Conservation (phyloP, 1,140 invertebrate species). For the Cardiocondyla obscurior region DNA sequence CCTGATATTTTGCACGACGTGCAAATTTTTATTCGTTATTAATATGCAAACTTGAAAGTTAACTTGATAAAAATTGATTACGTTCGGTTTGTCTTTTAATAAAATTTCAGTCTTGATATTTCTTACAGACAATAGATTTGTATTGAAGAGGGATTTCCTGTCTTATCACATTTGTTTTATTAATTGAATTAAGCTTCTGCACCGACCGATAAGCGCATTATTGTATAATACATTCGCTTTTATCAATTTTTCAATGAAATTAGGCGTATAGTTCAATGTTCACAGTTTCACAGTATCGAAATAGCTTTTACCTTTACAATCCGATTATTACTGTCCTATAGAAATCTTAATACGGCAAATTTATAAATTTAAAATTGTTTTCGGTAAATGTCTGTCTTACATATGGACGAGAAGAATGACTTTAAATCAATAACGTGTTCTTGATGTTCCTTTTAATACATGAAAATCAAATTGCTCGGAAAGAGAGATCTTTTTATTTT, state of each 20-base stretch:
- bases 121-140: background rate
- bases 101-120: background rate
- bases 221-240: background rate
- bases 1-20: background rate
- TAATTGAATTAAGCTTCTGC: background rate
- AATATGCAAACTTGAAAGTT: background rate
- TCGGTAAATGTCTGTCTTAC: background rate
- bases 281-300: background rate
- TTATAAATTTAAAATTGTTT: background rate
- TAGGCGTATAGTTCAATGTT: background rate
- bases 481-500: conserved; percentile 15
- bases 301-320: background rate
- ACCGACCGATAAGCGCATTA: background rate
- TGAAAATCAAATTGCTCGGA: conserved; percentile 16
- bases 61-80: background rate
- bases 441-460: background rate
- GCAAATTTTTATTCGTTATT: background rate
- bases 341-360: background rate
- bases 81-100: background rate
- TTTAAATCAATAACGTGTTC: background rate
- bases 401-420: background rate
- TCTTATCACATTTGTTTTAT: background rate
- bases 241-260: conserved; percentile 16
- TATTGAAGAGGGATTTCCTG: background rate
- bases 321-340: background rate